Conservation (phyloP, 2,113 vertebrate genomes). For the Fulica atra region DNA sequence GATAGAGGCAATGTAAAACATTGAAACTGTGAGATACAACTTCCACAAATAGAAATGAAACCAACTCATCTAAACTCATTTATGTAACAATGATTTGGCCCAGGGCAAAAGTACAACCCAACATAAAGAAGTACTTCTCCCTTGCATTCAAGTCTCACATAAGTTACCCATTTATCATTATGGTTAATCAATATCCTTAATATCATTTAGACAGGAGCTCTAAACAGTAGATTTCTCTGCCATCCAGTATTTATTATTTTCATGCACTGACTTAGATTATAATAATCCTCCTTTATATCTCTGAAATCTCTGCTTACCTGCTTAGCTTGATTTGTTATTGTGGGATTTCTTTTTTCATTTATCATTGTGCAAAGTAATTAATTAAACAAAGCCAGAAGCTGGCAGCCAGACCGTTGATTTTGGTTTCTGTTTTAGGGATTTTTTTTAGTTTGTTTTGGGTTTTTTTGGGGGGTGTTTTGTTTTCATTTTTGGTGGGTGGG, state of each 20-base stretch:
- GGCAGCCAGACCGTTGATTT: background rate
- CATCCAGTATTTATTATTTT: background rate
- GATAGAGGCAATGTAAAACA: background rate
- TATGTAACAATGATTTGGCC: background rate
- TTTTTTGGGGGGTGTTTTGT: too few relatives aligned
- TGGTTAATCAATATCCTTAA: background rate
- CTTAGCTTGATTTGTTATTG: background rate
- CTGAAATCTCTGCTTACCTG: background rate
- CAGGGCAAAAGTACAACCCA: background rate
- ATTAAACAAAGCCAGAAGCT: background rate
- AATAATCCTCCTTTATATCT: background rate
- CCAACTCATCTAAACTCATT: background rate
- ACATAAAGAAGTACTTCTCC: background rate
- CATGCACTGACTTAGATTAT: background rate
- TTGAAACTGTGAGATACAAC: background rate
- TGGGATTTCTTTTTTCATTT: background rate
- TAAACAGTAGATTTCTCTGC: background rate
- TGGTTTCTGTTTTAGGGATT: background rate
- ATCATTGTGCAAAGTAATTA: background rate
- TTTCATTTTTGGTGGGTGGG: rapidly evolving
- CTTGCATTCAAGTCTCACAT: background rate
- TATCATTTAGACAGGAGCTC: background rate
- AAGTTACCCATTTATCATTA: background rate
- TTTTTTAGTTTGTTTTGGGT: background rate
- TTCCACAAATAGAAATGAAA: background rate